Conservation (phyloP, 2,797 vertebrate species). For the Fratercula arctica region DNA sequence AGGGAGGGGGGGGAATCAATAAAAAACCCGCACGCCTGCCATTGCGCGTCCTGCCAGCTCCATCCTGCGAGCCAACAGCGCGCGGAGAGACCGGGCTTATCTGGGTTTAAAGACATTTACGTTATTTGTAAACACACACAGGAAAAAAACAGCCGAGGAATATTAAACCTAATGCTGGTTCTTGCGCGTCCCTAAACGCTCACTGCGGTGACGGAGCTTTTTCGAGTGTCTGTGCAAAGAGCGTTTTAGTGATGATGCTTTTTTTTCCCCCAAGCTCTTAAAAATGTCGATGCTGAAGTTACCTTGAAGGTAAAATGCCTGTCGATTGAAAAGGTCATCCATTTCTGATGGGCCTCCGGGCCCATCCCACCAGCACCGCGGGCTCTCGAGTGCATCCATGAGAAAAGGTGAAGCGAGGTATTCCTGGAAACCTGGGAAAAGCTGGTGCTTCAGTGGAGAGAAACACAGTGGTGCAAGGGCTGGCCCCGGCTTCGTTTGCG, state of each 20-base stretch:
- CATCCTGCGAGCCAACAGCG: fast-evolving
- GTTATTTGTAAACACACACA: background rate
- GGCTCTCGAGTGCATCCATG: background rate
- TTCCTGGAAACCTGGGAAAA: background rate
- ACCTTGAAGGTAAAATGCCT: background rate
- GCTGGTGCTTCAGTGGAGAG: background rate
- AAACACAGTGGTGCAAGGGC: fast-evolving
- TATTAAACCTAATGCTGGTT: background rate
- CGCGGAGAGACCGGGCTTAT: fast-evolving
- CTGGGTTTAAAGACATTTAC: background rate
- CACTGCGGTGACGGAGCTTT: background rate
- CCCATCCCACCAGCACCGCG: background rate
- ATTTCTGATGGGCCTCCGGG: fast-evolving
- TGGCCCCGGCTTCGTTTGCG: too few species aligned
- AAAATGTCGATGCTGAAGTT: background rate
- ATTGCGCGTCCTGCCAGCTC: background rate
- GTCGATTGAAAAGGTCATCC: background rate
- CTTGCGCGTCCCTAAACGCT: background rate
- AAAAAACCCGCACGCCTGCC: too few species aligned
- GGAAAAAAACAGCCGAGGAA: background rate
- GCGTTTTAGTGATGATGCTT: background rate
- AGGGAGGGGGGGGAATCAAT: background rate
- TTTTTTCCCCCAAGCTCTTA: background rate
- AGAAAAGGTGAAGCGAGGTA: background rate
- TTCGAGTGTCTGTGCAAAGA: background rate